Evolutionary conservation across 2,797 vertebrate genomes (phyloP), one percentile per base, ranked within the genome.

Genomic region (Sebastes steindachneri): DNA sequence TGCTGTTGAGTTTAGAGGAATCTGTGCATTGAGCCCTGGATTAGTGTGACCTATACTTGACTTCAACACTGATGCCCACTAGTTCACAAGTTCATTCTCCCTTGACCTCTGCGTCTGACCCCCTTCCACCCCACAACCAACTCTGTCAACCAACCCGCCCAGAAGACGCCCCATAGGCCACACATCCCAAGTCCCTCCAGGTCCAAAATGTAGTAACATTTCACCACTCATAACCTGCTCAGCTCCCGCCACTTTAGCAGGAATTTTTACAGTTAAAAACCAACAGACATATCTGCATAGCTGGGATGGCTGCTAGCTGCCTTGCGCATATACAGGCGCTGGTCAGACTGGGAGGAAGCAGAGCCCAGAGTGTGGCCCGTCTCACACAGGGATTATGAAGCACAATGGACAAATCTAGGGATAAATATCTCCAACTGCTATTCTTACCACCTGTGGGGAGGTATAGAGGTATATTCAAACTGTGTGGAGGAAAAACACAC

Each of bases 21-120:
- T 93, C 78, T 86, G 70, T 54, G 76, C 85, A 77, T 67, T 90
- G 79, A 94, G 88, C 85, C 77, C 65, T 58, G 88, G 89, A 93
- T 95, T 94, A 93, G 82, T 85, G 64, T 88, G 82, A 92, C 86
- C 93, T 94, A 92, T 86, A 91, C 91, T 91, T 92, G 89, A 93
- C 91, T 84, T 91, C 83, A 86, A 86, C 86, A 85, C 31, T 79
- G 66, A 82, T 86, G 79, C 79, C 33, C 69, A 75, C 58, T 55
- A 66, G 91, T 91, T 91, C 93, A 92, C 68, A 90, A 91, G 91
- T 89, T 93, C 90, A 92, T 72, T 76, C 80, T 57, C 62, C 78
- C 29, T 53, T 86, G 82, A 92, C 91, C 89, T 86, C 76, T 7
- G 41, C 17, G 79, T 89, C 86, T 88, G 78, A 86, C 77, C 77